Evolutionary conservation across 2,888 invertebrate genomes (phyloP), one percentile per base, ranked within the genome.

Genomic region (Cylindroiulus punctatus): DNA sequence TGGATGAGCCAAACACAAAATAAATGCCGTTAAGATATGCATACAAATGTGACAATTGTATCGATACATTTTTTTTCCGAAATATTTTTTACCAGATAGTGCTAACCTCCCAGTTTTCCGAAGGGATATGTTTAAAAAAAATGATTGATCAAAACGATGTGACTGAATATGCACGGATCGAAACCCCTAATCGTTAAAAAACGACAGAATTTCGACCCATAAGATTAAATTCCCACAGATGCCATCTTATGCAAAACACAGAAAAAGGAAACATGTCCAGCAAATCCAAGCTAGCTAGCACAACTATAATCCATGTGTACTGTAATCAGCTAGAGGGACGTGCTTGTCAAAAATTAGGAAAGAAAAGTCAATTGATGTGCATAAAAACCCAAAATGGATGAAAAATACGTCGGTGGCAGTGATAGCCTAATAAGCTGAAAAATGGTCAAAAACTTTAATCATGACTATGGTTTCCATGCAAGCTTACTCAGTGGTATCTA

Each of bases 211-310:
- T 76, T 76, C 76, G 30, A 14, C 30, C 76, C 30, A 76, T 17
- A 76, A 32, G 76, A 76, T 76, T 76, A 26, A 76, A n/a, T 76
- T 76, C 26, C 12, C 76, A 30, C 26, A 26, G 76, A 76, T 76
- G 76, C 30, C 76, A 76, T 76, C 76, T 76, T 76, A 76, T 76
- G 76, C 76, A 76, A 76, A 76, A 76, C 76, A 76, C 30, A 30
- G 10, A 76, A 76, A 76, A 76, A 76, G 3, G 30, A 76, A 76
- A 30, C 30, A 30, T 32, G 26, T 30, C 76, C 14, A 17, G 30
- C 30, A 76, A 76, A 76, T 76, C 76, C 76, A 76, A 17, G 30
- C 26, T 76, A 30, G 76, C 30, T 76, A 30, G 76, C 30, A 30
- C 30, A 32, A 30, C 76, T 76, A 32, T 32, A 76, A 76, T 76